A percentile compares a stretch with the other conserved stretches of the same genome.
phyloP scores from a whole-genome alignment of 1,140 invertebrate genomes.

The Aphelenchoides fujianensis region DNA sequence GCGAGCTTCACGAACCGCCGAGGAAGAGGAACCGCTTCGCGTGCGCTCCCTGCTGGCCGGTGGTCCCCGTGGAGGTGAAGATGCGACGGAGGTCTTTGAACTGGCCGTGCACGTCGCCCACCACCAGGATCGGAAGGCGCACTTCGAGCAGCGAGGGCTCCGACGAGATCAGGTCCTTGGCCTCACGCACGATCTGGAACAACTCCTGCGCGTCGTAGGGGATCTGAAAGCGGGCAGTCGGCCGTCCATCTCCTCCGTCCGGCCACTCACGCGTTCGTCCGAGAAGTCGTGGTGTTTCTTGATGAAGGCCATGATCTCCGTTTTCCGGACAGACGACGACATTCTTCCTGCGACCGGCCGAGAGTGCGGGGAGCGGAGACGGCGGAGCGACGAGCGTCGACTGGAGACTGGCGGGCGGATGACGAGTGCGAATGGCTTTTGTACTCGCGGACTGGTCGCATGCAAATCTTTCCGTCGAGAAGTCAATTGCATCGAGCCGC shows the following conservation, averaged over 20 bases:
- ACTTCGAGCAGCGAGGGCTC: conserved; percentile 31
- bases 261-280: neutral
- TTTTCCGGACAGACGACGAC: too few species aligned
- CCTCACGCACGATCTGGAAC: neutral
- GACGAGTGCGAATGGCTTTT: too few species aligned
- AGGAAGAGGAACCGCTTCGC: conserved; percentile 32
- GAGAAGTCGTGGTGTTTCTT: neutral
- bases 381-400: too few species aligned
- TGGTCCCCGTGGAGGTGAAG: neutral
- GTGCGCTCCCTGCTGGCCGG: neutral
- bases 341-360: too few species aligned
- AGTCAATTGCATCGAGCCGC: too few species aligned
- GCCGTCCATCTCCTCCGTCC: neutral
- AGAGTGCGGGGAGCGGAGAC: too few species aligned
- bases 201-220: neutral
- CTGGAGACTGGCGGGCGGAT: too few species aligned
- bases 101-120: conserved; percentile 32
- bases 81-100: conserved; percentile 20
- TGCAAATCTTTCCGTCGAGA: too few species aligned
- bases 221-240: neutral
- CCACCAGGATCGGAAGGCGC: conserved; percentile 17
- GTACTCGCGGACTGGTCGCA: too few species aligned
- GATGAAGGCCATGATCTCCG: neutral
- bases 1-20: too few species aligned
- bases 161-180: neutral